These are phyloP conservation scores for Solenopsis invicta DNA, from an alignment of 1,140 invertebrate species.

Conservation along the genomic window DNA sequence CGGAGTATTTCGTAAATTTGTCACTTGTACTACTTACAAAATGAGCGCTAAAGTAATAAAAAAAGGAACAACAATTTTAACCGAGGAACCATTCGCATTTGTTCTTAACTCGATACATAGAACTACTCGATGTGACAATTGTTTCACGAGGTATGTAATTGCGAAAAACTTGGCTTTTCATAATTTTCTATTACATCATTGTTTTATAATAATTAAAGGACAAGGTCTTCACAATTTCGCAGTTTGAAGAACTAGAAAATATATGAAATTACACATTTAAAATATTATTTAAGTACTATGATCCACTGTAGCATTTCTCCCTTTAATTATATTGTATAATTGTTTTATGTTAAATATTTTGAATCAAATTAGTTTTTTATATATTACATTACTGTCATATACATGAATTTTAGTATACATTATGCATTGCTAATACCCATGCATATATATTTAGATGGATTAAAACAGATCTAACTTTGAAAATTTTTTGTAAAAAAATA, in stretches of 20 bases:
- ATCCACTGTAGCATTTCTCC: no score
- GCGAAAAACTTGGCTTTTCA: conserved; percentile 21
- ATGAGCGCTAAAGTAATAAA: conserved; percentile 75
- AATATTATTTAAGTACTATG: no score
- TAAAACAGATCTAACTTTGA: no score
- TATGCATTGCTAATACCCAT: no score
- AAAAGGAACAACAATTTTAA: conserved; percentile 87
- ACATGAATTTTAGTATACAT: no score
- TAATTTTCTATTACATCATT: conserved; percentile 36
- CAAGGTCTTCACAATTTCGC: no score
- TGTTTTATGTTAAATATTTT: conserved; percentile 9
- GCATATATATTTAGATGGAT: no score
- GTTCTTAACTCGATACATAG: conserved; percentile 88
- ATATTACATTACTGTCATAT: neutral
- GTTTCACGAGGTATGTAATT: conserved; percentile 86
- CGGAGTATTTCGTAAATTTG: neutral
- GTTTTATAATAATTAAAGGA: no score
- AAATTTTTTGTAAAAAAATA: no score
- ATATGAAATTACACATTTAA: no score
- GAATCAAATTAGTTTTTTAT: conserved; percentile 16
- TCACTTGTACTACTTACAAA: neutral
- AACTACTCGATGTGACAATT: conserved; percentile 89
- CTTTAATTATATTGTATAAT: no score
- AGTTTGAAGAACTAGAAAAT: no score
- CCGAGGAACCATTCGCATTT: conserved; percentile 89